Base-by-base conservation (phyloP, 2,888 invertebrate genomes). In the Habrosyne pyritoides region DNA sequence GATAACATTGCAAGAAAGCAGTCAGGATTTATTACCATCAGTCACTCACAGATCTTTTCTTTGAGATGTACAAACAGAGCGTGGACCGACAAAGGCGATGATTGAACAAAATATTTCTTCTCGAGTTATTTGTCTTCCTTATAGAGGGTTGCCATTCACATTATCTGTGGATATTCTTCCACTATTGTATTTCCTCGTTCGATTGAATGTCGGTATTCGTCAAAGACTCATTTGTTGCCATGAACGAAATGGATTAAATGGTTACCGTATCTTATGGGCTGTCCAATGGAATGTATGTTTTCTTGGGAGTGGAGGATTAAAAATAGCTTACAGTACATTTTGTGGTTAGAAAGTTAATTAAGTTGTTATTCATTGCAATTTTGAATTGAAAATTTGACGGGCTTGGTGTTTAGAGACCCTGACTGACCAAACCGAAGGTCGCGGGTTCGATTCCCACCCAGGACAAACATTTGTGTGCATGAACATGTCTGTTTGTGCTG, bases 41-140 rank as follows among this genome's bases (percentile, higher is more conserved):
- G 48, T 69, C 67, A 65, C 65, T 55, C 57, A 60, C 48, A 53
- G 53, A 59, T 49, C 18, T 21, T 46, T 53, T 47, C 48, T 22
- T 33, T 22, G 28, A 21, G 47, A 47, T 21, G 46, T 55, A 52
- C 22, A 55, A 47, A 55, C 33, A 54, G 49, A 54, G 42, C 21
- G 47, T 42, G 14, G 24, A 24, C 24, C 26, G 24, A 49, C 48
- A 49, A 49, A 26, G 48, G 48, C 24, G 48, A 49, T 26, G 24
- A 49, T n/a, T 26, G 48, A 24, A 49, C 24, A 49, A 42, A 49
- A 36, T 53, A 49, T 56, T 42, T 26, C 55, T 55, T 51, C 55
- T 52, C 42, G 46, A 47, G 56, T 55, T 58, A 63, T 63, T 57
- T 54, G 52, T 61, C 61, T 64, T 61, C 56, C 59, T 60, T 60